Conservation (phyloP, 2,888 invertebrate species). For the Zygothrica quintamaculata region DNA sequence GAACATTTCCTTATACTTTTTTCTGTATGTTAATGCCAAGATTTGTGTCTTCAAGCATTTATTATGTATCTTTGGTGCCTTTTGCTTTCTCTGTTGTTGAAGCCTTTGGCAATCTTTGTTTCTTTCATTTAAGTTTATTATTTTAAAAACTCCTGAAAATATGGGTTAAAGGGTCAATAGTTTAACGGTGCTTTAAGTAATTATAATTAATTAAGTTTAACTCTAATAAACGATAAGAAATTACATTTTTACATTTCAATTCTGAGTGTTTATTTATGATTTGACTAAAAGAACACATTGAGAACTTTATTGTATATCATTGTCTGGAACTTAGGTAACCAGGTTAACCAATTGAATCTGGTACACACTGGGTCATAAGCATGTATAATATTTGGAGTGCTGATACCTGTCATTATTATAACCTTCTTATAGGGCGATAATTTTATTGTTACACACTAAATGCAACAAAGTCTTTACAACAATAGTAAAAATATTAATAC, state of each 20-base stretch:
- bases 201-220: slow-evolving; percentile 8
- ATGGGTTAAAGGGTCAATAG: slow-evolving; percentile 22
- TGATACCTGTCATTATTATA: slow-evolving; percentile 2
- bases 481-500: too few species aligned
- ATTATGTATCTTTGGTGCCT: too few species aligned
- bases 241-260: background rate
- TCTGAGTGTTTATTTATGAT: slow-evolving; percentile 5
- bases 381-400: slow-evolving; percentile 13
- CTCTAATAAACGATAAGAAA: slow-evolving; percentile 10
- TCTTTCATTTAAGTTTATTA: too few species aligned
- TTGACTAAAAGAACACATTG: background rate
- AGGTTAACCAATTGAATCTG: slow-evolving; percentile 37
- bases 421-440: too few species aligned
- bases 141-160: background rate
- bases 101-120: too few species aligned
- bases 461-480: too few species aligned
- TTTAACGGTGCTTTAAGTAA: slow-evolving; percentile 15
- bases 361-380: slow-evolving; percentile 30
- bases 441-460: too few species aligned
- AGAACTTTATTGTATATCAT: slow-evolving; percentile 7
- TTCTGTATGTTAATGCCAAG: too few species aligned
- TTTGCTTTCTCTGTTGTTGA: too few species aligned
- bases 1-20: background rate
- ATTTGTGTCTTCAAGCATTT: background rate
- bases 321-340: slow-evolving; percentile 16